Base-by-base conservation (phyloP, 2,888 invertebrate genomes). In the Trachelus stipa region DNA sequence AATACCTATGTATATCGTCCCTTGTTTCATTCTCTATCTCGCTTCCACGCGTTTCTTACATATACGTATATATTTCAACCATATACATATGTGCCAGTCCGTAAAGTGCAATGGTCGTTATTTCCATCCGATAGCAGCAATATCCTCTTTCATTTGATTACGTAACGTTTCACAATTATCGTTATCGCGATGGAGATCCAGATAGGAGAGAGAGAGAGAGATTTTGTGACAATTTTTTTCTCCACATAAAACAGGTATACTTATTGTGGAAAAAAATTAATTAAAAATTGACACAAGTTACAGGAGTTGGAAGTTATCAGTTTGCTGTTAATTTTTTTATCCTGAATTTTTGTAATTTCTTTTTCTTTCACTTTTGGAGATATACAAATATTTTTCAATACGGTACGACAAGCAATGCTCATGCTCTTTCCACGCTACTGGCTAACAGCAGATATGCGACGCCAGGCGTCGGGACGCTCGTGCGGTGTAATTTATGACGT, bases 401-500 rank as follows among this genome's bases (percentile, higher is more conserved):
- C 2, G 6, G 40, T 23, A 23, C 56, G 23, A 23, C 23, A 23
- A 56, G 23, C 56, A 23, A 2, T 23, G 23, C 40, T 6, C 2
- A 40, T 40, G 2, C 9, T 23, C 2, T 23, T 23, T 56, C 56
- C 23, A 56, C 23, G 56, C 9, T 15, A 1, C 0, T 1, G 9
- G 2, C 56, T 56, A 9, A 23, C 2, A 9, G 23, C 2, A 23
- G 23, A 23, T 9, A 56, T 9, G 23, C 9, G 56, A 56, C 56
- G 56, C 56, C 15, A 15, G 0, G 40, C 15, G 40, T 40, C 40
- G 40, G 40, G 15, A 31, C 12, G 73, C 76, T 77, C 77, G 77
- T 73, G 68, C 75, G 73, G 73, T 75, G 69, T 76, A 73, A 76
- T 81, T 80, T 79, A 76, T 73, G 77, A 82, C 81, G 81, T 82